Evolutionary conservation across 35 echinoderm and acorn worm genomes (phyloP).

Genomic region (Anneissia japonica): DNA sequence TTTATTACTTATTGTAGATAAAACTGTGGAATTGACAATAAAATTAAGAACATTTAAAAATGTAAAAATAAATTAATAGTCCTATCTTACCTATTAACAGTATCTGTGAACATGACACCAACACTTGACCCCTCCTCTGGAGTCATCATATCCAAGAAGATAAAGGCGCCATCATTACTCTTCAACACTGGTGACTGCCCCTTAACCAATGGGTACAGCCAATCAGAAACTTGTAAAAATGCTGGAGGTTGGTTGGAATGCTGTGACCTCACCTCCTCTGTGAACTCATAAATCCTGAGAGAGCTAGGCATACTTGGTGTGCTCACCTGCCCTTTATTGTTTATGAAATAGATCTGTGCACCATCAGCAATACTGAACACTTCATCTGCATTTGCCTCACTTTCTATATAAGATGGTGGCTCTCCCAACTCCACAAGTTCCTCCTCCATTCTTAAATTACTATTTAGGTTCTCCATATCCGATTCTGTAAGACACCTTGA

Average conservation of each 20-base stretch:
- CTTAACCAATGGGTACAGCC: conserved; percentile 84
- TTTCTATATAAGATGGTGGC: conserved; percentile 73
- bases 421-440: conserved; percentile 27
- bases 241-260: conserved; percentile 71
- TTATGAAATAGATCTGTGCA: conserved; percentile 85
- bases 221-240: conserved; percentile 85
- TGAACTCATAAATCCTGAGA: conserved; percentile 69
- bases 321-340: conserved; percentile 65
- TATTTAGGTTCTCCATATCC: conserved; percentile 35
- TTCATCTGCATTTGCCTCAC: conserved; percentile 61
- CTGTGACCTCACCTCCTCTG: conserved; percentile 25
- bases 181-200: conserved; percentile 77
- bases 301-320: conserved; percentile 63
- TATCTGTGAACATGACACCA: conserved; percentile 61
- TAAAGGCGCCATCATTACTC: conserved; percentile 59
- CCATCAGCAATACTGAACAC: conserved; percentile 47
- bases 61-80: too few species aligned
- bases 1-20: too few species aligned
- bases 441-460: conserved; percentile 46
- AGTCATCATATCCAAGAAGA: conserved; percentile 75
- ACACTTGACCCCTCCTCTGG: conserved; percentile 62
- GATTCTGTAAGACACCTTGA: background rate
- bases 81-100: conserved; percentile 64
- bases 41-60: too few species aligned
- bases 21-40: too few species aligned